These are phyloP conservation scores for Amblyjoppa fuscipennis DNA, from an alignment of 2,888 invertebrate species.

Conservation along the genomic window DNA sequence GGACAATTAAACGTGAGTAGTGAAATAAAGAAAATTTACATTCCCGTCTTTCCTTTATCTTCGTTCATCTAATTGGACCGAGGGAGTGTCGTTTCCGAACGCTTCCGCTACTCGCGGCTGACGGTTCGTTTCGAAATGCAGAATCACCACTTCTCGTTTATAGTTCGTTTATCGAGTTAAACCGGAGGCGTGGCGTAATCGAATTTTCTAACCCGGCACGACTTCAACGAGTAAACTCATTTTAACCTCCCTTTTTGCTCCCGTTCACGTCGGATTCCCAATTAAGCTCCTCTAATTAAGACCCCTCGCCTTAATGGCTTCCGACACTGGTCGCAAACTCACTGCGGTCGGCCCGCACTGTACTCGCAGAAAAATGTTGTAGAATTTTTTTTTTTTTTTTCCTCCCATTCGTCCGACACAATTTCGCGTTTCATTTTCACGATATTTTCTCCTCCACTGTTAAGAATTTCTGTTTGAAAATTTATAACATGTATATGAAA, in stretches of 20 bases:
- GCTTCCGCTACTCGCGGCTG: slow-evolving; percentile 19
- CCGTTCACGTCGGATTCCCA: slow-evolving; percentile 34
- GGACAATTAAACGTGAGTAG: not conserved
- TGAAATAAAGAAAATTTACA: not conserved
- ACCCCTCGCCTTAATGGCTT: slow-evolving; percentile 11
- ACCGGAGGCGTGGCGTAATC: slow-evolving; percentile 38
- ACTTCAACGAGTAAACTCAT: slow-evolving; percentile 23
- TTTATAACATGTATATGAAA: no score
- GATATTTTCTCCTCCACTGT: no score
- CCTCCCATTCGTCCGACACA: not conserved
- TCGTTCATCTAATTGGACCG: slow-evolving; percentile 12
- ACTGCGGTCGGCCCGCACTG: not conserved
- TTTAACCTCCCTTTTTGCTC: slow-evolving; percentile 20
- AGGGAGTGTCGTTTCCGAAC: slow-evolving; percentile 6
- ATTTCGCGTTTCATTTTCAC: not conserved
- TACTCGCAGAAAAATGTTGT: not conserved
- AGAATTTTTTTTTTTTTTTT: not conserved
- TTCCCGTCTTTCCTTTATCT: not conserved
- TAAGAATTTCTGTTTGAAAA: no score
- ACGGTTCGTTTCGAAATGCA: slow-evolving; percentile 31
- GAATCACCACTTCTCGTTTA: slow-evolving; percentile 46
- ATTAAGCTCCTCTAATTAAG: slow-evolving; percentile 51
- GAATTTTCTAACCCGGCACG: slow-evolving; percentile 36
- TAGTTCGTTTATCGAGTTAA: slow-evolving; percentile 46
- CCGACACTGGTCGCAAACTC: slow-evolving; percentile 4